phyloP scores from a whole-genome alignment of 2,113 vertebrate species.

The Dendrocopos noguchii region DNA sequence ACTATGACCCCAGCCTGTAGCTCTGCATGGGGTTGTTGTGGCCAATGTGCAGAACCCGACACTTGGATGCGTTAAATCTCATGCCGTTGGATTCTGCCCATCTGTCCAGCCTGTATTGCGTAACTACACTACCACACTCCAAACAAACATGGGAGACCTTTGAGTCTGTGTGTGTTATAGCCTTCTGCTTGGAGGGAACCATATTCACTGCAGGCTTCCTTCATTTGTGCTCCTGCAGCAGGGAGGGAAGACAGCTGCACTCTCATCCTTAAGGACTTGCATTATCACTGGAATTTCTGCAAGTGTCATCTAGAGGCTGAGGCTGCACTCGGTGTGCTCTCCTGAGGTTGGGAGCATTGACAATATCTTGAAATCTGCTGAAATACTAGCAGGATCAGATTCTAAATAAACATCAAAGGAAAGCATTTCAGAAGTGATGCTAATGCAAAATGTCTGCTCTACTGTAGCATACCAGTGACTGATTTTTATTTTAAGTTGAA shows the following conservation, averaged over 20 bases:
- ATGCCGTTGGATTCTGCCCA: too few relatives aligned
- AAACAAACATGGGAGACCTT: fast-evolving
- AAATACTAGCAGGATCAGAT: neutral
- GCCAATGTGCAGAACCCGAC: too few relatives aligned
- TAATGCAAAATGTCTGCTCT: neutral
- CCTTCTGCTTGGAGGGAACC: neutral
- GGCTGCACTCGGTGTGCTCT: neutral
- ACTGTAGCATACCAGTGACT: neutral
- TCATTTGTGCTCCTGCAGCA: neutral
- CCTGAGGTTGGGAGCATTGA: neutral
- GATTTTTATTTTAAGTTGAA: neutral
- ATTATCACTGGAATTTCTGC: neutral
- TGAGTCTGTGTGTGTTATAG: fast-evolving
- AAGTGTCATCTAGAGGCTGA: neutral
- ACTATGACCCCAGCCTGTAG: too few relatives aligned
- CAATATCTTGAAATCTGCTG: neutral
- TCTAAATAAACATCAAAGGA: neutral
- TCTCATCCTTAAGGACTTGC: neutral
- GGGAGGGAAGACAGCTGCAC: neutral
- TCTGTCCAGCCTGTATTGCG: too few relatives aligned
- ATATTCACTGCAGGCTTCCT: neutral
- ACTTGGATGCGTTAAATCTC: too few relatives aligned
- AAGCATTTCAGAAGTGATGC: neutral
- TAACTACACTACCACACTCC: neutral
- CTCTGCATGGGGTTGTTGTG: too few relatives aligned